Percentiles rank a stretch among this genome's conserved stretches.
These are phyloP conservation scores for Achroia grisella DNA, from an alignment of 1,140 invertebrate genomes.

Conservation along the genomic window DNA sequence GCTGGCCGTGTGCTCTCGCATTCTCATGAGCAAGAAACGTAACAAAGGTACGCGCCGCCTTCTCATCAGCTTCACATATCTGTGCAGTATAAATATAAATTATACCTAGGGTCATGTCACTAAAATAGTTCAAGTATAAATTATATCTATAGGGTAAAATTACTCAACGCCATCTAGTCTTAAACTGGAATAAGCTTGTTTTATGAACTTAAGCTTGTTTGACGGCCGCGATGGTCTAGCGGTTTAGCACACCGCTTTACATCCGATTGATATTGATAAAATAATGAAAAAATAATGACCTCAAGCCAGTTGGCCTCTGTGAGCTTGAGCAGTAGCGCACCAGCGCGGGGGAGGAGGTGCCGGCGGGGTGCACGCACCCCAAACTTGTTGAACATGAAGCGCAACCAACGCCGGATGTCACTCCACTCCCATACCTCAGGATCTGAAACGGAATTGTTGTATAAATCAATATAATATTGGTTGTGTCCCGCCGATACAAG, in stretches of 20 bases:
- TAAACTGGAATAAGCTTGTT: neutral
- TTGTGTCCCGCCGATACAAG: too few species aligned
- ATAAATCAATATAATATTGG: too few species aligned
- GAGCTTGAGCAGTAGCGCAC: slow-evolving; percentile 38
- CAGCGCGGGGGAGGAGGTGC: slow-evolving; percentile 43
- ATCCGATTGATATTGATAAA: too few species aligned
- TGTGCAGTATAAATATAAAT: too few species aligned
- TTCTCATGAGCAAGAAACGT: slow-evolving; percentile 51
- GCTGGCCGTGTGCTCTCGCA: slow-evolving; percentile 37
- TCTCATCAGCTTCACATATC: slow-evolving; percentile 38
- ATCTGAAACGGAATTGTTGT: slow-evolving; percentile 22
- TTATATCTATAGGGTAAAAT: too few species aligned
- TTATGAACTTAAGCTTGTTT: neutral
- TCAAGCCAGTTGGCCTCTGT: slow-evolving; percentile 46
- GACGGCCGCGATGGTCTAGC: too few species aligned
- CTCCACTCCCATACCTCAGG: slow-evolving; percentile 42
- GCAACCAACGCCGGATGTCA: slow-evolving; percentile 55
- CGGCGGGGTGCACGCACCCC: slow-evolving; percentile 39
- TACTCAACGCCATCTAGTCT: too few species aligned
- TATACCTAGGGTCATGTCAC: too few species aligned
- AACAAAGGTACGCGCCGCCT: slow-evolving; percentile 48
- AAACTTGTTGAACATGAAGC: slow-evolving; percentile 50
- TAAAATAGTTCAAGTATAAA: too few species aligned
- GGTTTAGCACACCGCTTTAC: too few species aligned
- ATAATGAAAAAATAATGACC: slow-evolving; percentile 17